These are phyloP conservation scores for Fopius arisanus DNA, from an alignment of 1,140 invertebrate genomes.

Conservation along the genomic window DNA sequence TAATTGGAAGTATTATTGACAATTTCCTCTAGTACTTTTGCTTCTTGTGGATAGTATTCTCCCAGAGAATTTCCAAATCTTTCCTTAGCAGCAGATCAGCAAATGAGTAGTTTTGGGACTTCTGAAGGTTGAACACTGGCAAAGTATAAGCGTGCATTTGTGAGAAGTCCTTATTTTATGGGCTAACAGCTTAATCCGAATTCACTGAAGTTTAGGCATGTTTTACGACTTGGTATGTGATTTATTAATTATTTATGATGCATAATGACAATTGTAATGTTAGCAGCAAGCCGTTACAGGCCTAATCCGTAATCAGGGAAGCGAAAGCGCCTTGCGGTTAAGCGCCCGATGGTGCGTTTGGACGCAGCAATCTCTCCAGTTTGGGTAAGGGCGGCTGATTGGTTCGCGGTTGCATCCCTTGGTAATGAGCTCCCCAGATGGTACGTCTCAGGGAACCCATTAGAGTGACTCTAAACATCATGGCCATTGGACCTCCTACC, in stretches of 20 bases:
- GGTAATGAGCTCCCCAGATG: constrained; percentile 63
- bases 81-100: no score
- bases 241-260: not conserved
- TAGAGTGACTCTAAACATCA: constrained; percentile 56
- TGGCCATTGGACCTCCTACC: constrained; percentile 25
- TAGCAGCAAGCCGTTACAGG: constrained; percentile 1
- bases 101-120: no score
- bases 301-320: constrained; percentile 5
- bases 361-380: constrained; percentile 3
- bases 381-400: constrained; percentile 51
- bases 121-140: no score
- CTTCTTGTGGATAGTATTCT: no score
- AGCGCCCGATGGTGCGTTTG: not conserved
- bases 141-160: no score
- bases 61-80: no score
- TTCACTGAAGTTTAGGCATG: not conserved
- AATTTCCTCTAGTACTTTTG: no score
- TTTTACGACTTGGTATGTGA: not conserved
- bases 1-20: no score
- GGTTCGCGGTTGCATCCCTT: constrained; percentile 64
- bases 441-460: constrained; percentile 62
- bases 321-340: constrained; percentile 8
- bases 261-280: not conserved
- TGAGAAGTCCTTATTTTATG: no score
- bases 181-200: no score